These are phyloP conservation scores for Drosophila anomelani DNA, from an alignment of 2,888 invertebrate genomes.

Conservation along the genomic window DNA sequence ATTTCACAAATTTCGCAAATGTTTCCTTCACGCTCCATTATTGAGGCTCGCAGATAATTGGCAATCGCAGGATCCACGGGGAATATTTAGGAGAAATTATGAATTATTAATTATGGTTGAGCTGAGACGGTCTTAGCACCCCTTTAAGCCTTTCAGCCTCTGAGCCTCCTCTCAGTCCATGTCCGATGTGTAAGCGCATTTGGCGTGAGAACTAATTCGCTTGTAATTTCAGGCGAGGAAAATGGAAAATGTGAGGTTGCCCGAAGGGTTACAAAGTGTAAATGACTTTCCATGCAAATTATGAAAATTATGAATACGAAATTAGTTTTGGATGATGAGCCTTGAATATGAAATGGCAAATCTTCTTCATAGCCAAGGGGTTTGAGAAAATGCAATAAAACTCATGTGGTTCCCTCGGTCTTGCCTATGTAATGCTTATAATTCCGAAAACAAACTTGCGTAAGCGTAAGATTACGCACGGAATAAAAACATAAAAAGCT, in stretches of 20 bases:
- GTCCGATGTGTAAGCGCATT: conserved; percentile 61
- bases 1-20: conserved; percentile 54
- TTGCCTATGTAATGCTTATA: conserved; percentile 1
- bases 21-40: conserved; percentile 75
- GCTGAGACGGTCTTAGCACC: conserved; percentile 17
- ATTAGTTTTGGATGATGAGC: conserved; percentile 53
- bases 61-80: conserved; percentile 39
- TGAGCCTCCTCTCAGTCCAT: conserved; percentile 2
- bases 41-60: conserved; percentile 47
- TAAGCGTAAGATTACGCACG: conserved; percentile 9
- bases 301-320: conserved; percentile 68
- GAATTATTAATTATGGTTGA: conserved; percentile 73
- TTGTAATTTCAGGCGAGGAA: conserved; percentile 65
- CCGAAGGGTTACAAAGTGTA: conserved; percentile 22
- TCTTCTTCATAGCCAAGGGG: neutral
- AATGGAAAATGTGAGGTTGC: conserved; percentile 40
- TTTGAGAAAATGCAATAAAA: neutral
- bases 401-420: conserved; percentile 8
- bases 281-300: conserved; percentile 66
- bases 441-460: conserved; percentile 4
- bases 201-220: conserved; percentile 75
- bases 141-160: neutral
- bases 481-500: neutral
- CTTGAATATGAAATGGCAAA: conserved; percentile 20
- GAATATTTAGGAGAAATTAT: conserved; percentile 67